Conservation (phyloP, 2,113 vertebrate species). For the Hucho hucho region DNA sequence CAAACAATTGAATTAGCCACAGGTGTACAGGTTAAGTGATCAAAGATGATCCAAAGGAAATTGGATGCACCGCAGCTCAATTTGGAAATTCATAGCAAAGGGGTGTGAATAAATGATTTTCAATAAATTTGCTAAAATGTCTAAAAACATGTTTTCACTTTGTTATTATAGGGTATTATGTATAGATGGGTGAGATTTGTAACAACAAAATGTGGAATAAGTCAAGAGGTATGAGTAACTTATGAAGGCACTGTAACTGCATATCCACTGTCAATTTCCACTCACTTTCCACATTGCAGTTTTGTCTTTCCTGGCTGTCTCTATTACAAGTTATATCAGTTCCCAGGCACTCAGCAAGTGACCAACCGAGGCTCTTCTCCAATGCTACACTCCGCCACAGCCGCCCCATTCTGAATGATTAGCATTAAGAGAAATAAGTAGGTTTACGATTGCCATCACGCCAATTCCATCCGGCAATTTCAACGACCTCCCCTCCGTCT, state of each 20-base stretch:
- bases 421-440: slow-evolving; percentile 63
- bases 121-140: no score
- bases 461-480: slow-evolving; percentile 65
- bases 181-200: no score
- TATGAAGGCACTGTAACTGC: neutral
- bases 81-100: no score
- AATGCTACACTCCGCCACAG: slow-evolving; percentile 13
- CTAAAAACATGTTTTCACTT: no score
- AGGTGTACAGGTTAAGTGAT: no score
- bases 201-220: no score
- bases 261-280: slow-evolving; percentile 38
- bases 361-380: slow-evolving; percentile 24
- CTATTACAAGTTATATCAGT: slow-evolving; percentile 6
- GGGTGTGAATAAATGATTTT: no score
- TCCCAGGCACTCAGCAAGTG: slow-evolving; percentile 16
- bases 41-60: no score
- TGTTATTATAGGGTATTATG: no score
- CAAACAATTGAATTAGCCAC: no score
- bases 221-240: no score
- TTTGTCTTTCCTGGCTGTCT: neutral
- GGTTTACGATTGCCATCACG: slow-evolving; percentile 48
- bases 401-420: slow-evolving; percentile 48
- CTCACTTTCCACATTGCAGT: slow-evolving; percentile 30
- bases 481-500: slow-evolving; percentile 21
- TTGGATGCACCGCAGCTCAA: no score